Percentiles rank a stretch among this genome's conserved stretches.
These are phyloP conservation scores for Dromius quadrimaculatus DNA, from an alignment of 2,888 invertebrate genomes.

Conservation along the genomic window DNA sequence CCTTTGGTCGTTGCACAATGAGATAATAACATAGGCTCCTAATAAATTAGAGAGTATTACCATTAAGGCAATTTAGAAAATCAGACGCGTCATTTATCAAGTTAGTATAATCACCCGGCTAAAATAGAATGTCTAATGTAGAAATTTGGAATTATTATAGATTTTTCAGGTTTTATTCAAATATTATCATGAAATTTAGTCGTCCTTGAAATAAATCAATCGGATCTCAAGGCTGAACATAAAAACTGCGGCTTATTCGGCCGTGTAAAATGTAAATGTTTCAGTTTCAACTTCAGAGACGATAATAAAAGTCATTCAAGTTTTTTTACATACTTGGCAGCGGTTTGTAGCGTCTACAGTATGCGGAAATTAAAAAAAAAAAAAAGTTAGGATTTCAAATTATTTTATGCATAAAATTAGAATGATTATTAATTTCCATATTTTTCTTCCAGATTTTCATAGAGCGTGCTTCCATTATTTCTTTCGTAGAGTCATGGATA, in stretches of 20 bases:
- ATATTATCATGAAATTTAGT: not conserved
- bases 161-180: not conserved
- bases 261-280: no score
- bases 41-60: constrained; percentile 24
- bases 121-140: constrained; percentile 14
- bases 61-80: constrained; percentile 39
- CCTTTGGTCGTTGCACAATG: not conserved
- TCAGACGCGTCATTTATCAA: constrained; percentile 24
- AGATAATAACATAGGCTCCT: not conserved
- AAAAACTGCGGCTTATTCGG: not conserved
- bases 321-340: constrained; percentile 1
- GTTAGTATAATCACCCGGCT: constrained; percentile 7
- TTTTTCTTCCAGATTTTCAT: constrained; percentile 40
- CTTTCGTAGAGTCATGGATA: constrained; percentile 45
- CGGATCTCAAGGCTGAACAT: not conserved
- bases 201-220: constrained; percentile 6
- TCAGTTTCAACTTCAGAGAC: constrained; percentile 7
- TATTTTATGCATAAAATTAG: no score
- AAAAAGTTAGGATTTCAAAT: not conserved
- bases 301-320: constrained; percentile 17
- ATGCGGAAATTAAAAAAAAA: not conserved
- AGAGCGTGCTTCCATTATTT: constrained; percentile 28
- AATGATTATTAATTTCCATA: not conserved
- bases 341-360: not conserved
- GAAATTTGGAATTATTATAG: no score